Conservation (phyloP, 2,113 vertebrate genomes). For the Synodontis membranacea region DNA sequence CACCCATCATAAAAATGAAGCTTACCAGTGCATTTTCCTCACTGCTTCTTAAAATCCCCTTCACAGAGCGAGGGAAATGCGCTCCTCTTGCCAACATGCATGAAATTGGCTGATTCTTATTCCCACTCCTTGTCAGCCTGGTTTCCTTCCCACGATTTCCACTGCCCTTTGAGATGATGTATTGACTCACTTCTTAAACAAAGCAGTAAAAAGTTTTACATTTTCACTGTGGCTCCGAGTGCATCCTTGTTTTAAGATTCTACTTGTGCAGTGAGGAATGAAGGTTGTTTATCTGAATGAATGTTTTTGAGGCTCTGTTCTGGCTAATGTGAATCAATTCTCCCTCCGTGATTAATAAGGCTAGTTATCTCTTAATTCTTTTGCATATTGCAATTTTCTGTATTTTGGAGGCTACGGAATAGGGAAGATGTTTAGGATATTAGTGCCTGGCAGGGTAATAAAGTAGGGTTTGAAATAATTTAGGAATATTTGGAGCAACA, state of each 20-base stretch:
- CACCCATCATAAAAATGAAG: slow-evolving; percentile 53
- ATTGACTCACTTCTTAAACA: slow-evolving; percentile 10
- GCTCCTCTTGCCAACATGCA: slow-evolving; percentile 61
- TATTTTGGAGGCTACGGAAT: not conserved
- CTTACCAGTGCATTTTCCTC: slow-evolving; percentile 57
- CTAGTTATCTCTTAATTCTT: not conserved
- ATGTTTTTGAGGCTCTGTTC: not conserved
- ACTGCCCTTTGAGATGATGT: slow-evolving; percentile 42
- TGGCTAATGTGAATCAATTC: not conserved
- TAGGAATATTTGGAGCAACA: not conserved
- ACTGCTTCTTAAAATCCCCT: slow-evolving; percentile 55
- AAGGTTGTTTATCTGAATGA: not conserved
- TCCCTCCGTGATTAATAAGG: not conserved
- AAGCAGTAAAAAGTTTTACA: not conserved
- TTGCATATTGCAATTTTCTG: not conserved
- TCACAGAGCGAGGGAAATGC: slow-evolving; percentile 54
- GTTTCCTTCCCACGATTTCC: slow-evolving; percentile 31
- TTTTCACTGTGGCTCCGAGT: not conserved
- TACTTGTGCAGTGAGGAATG: not conserved
- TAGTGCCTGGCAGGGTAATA: not conserved
- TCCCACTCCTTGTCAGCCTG: slow-evolving; percentile 40
- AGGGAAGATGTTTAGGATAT: not conserved
- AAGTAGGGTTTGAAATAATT: not conserved
- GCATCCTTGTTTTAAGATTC: not conserved
- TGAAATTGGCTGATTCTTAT: slow-evolving; percentile 65